phyloP scores from a whole-genome alignment of 1,140 invertebrate genomes.

The Mycetomoellerius zeteki region DNA sequence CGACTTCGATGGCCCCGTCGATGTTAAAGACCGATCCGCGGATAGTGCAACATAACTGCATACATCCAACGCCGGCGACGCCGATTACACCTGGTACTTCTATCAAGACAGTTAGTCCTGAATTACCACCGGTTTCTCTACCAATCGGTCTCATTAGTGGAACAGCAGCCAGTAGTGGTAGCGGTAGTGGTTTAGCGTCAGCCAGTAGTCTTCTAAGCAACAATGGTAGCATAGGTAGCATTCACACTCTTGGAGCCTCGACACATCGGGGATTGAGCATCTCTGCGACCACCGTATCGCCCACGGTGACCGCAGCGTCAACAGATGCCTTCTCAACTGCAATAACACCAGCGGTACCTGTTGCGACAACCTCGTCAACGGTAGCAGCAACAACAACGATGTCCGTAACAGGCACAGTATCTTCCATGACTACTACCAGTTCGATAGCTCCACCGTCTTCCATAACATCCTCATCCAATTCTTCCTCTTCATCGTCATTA shows the following conservation, averaged over 20 bases:
- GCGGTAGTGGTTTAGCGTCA: constrained; percentile 71
- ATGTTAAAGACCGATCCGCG: constrained; percentile 77
- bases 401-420: constrained; percentile 48
- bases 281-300: constrained; percentile 28
- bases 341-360: constrained; percentile 58
- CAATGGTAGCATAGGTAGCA: constrained; percentile 70
- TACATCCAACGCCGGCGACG: constrained; percentile 82
- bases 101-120: constrained; percentile 85
- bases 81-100: constrained; percentile 85
- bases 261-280: constrained; percentile 72
- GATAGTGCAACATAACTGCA: constrained; percentile 79
- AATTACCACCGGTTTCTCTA: constrained; percentile 84
- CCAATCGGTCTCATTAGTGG: constrained; percentile 76
- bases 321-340: constrained; percentile 52
- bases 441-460: constrained; percentile 69
- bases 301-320: neutral
- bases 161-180: constrained; percentile 72
- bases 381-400: constrained; percentile 66
- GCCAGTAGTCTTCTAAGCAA: constrained; percentile 74
- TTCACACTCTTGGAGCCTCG: constrained; percentile 78
- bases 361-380: constrained; percentile 58
- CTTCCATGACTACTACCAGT: constrained; percentile 67
- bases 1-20: constrained; percentile 50
- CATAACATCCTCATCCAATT: constrained; percentile 67
- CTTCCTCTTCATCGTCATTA: constrained; percentile 67